phyloP scores from a whole-genome alignment of 2,888 invertebrate species.

The Fabriciana adippe region DNA sequence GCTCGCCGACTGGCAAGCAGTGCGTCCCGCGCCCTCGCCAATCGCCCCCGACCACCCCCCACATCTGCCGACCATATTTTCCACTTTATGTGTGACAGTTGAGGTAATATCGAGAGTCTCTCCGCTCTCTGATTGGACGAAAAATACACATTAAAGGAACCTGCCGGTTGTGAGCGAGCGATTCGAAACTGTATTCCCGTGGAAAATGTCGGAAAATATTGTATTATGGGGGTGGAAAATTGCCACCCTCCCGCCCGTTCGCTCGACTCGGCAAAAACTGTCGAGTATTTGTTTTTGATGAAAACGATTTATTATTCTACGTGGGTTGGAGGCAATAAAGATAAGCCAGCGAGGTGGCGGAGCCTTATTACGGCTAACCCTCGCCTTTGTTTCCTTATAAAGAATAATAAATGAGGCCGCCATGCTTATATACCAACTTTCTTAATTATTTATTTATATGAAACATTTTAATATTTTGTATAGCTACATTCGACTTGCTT shows the following conservation, averaged over 20 bases:
- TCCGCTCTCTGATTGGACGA: conserved; percentile 83
- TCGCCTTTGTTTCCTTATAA: conserved; percentile 83
- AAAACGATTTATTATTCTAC: conserved; percentile 83
- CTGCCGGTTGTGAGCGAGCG: conserved; percentile 80
- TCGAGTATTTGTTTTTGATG: conserved; percentile 84
- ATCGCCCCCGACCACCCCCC: conserved; percentile 60
- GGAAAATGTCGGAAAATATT: conserved; percentile 83
- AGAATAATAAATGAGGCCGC: conserved; percentile 82
- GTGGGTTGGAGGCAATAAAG: conserved; percentile 83
- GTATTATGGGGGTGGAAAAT: conserved; percentile 83
- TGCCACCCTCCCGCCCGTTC: conserved; percentile 80
- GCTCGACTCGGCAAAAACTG: conserved; percentile 82
- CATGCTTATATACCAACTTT: conserved; percentile 79
- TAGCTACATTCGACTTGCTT: conserved; percentile 42
- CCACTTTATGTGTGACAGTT: conserved; percentile 84
- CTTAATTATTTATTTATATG: conserved; percentile 81
- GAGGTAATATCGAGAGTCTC: conserved; percentile 84
- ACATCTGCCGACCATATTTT: conserved; percentile 83
- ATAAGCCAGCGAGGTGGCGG: conserved; percentile 83
- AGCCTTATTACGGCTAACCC: conserved; percentile 83
- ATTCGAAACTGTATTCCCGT: conserved; percentile 83
- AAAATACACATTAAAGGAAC: conserved; percentile 84
- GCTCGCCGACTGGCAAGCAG: conserved; percentile 74
- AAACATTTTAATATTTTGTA: conserved; percentile 74
- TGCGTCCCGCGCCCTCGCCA: conserved; percentile 47